A percentile compares a stretch with the other conserved stretches of the same genome.
These are phyloP conservation scores for Chondrilla cf. caribensis DNA, from an alignment of 37 sponge, comb jelly and placozoan genomes.

Conservation along the genomic window DNA sequence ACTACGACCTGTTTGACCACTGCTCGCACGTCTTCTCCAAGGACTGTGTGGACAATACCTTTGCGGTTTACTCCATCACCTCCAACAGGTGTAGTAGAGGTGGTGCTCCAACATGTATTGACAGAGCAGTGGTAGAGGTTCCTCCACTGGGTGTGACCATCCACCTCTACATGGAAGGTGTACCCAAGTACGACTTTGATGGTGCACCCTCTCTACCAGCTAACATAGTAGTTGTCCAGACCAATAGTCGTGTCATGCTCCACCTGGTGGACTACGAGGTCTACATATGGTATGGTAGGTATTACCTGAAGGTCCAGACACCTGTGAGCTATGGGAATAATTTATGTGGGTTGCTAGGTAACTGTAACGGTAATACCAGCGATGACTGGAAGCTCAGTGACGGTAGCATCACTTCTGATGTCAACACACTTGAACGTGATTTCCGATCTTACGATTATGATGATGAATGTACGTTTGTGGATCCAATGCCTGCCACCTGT, in stretches of 20 bases:
- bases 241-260: background rate
- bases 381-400: background rate
- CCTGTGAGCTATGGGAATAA: background rate
- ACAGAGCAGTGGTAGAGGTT: constrained; percentile 11
- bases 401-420: background rate
- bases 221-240: background rate
- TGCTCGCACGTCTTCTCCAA: constrained; percentile 6
- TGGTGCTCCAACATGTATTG: constrained; percentile 12
- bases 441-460: background rate
- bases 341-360: background rate
- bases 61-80: constrained; percentile 14
- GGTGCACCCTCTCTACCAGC: background rate
- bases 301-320: background rate
- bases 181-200: no score
- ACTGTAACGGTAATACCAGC: background rate
- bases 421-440: background rate
- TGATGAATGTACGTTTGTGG: background rate
- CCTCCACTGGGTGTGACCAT: background rate
- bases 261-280: background rate
- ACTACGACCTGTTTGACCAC: constrained; percentile 27
- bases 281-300: background rate
- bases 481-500: background rate
- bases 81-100: background rate
- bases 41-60: background rate
- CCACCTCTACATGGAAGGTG: background rate